phyloP scores from a whole-genome alignment of 2,797 vertebrate genomes.

The Sebastes elongatus region DNA sequence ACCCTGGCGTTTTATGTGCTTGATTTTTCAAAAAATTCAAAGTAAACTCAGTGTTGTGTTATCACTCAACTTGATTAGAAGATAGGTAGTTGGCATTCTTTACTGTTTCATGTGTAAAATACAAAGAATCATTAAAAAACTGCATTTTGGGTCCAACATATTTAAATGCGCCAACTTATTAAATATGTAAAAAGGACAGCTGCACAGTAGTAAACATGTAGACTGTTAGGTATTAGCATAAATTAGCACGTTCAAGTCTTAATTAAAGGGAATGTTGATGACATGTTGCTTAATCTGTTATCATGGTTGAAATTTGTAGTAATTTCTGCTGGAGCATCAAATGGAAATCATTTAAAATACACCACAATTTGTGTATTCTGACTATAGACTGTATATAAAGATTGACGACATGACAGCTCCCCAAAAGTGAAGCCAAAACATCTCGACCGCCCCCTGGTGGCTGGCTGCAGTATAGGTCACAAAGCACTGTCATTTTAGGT shows the following conservation, averaged over 20 bases:
- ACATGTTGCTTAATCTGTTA: neutral
- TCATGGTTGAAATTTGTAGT: neutral
- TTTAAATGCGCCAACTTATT: neutral
- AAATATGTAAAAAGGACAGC: neutral
- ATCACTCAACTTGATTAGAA: neutral
- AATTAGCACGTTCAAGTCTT: neutral
- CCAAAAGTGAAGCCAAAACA: too few relatives aligned
- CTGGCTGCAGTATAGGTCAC: too few relatives aligned
- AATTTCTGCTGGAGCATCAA: too few relatives aligned
- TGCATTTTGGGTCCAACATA: neutral
- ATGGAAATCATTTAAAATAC: neutral
- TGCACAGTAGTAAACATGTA: neutral
- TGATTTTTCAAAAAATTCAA: neutral
- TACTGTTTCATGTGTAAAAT: neutral
- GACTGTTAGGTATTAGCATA: neutral
- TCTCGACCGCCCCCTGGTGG: too few relatives aligned
- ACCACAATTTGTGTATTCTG: neutral
- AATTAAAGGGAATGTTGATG: neutral
- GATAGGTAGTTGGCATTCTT: neutral
- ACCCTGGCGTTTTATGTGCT: neutral
- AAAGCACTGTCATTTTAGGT: too few relatives aligned
- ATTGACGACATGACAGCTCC: too few relatives aligned
- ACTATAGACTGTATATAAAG: neutral
- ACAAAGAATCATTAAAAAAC: neutral
- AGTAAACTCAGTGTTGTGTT: neutral